Evolutionary conservation across 2,797 vertebrate species (phyloP).

Genomic region (Eulemur rubriventer): DNA sequence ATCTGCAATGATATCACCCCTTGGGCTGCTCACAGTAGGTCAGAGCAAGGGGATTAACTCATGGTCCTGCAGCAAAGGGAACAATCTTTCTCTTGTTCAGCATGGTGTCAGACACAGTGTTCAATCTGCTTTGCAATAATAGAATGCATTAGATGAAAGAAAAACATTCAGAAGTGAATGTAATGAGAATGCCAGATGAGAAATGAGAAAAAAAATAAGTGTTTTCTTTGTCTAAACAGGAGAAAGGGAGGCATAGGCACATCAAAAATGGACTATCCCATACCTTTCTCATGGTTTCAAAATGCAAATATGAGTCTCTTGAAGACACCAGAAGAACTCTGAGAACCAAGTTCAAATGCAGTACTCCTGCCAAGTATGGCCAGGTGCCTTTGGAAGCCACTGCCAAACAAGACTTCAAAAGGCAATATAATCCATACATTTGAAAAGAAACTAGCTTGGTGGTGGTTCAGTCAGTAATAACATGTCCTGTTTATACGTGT

Average conservation of each 20-base stretch:
- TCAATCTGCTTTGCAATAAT: not conserved
- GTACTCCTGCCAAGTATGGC: not conserved
- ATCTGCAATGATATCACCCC: conserved; percentile 24
- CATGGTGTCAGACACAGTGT: not conserved
- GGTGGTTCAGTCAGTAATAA: not conserved
- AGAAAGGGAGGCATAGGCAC: not conserved
- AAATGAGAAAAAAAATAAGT: not conserved
- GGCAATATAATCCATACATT: conserved; percentile 29
- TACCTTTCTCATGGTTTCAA: not conserved
- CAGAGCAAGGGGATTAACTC: not conserved
- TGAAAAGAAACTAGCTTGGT: conserved; percentile 30
- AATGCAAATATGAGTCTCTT: not conserved
- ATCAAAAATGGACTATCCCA: not conserved
- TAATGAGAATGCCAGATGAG: conserved; percentile 14
- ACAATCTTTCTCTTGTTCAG: not conserved
- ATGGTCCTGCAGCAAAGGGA: not conserved
- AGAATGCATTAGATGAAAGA: not conserved
- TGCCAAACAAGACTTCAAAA: conserved; percentile 30
- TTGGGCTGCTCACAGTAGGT: not conserved
- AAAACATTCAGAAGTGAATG: not conserved
- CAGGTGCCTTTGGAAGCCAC: conserved; percentile 12
- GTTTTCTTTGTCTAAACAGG: not conserved
- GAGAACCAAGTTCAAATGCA: conserved; percentile 40
- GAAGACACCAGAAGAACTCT: not conserved
- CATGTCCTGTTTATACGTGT: not conserved